Percentiles rank a stretch among this genome's conserved stretches.
Evolutionary conservation across 2,113 vertebrate species (phyloP).

Genomic region (Vidua chalybeata): DNA sequence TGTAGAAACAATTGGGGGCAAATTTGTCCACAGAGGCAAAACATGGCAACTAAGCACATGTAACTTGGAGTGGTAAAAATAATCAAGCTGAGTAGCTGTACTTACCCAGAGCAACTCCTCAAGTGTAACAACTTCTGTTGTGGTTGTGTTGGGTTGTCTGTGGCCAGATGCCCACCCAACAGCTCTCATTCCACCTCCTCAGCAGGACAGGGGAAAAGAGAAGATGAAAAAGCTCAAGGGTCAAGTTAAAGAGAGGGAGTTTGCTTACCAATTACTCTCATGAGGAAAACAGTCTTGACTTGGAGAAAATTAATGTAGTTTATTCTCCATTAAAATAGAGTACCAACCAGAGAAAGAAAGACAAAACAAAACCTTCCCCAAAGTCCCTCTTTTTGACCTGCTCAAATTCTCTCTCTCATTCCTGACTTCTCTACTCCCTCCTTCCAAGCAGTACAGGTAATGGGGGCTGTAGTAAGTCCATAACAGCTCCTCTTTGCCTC

Average conservation of each 20-base stretch:
- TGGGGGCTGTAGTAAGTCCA: background rate
- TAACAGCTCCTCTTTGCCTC: background rate
- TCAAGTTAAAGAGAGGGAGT: background rate
- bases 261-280: background rate
- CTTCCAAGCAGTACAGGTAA: background rate
- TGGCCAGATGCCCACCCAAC: background rate
- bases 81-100: background rate
- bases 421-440: background rate
- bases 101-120: background rate
- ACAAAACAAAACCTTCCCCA: background rate
- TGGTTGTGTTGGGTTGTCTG: fast-evolving
- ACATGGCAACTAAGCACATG: background rate
- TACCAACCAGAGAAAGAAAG: background rate
- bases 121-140: background rate
- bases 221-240: background rate
- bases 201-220: background rate
- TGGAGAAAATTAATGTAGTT: background rate
- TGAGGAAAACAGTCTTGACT: background rate
- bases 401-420: background rate
- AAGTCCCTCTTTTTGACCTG: background rate
- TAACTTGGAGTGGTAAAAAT: background rate
- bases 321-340: background rate
- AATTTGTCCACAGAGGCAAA: background rate
- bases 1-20: background rate
- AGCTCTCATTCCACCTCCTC: background rate